A percentile compares a stretch with the other conserved stretches of the same genome.
These are phyloP conservation scores for Shinisaurus crocodilurus DNA, from an alignment of 2,113 vertebrate species.

Conservation along the genomic window DNA sequence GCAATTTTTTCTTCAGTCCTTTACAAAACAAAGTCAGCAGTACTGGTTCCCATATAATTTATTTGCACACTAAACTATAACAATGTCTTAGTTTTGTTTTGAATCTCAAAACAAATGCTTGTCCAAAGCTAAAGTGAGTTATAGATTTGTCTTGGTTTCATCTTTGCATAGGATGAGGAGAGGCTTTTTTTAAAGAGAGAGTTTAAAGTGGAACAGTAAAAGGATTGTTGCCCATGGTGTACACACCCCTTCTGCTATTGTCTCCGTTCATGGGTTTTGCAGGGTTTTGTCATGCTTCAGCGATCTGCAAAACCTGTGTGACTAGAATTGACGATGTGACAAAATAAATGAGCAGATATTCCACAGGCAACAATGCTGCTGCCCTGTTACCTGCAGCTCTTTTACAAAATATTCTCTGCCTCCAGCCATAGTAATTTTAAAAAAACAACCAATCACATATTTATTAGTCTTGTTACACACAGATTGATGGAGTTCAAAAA, in stretches of 20 bases:
- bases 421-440: neutral
- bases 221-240: too few species aligned
- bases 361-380: neutral
- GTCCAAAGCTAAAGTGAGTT: neutral
- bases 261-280: too few species aligned
- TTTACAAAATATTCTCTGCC: neutral
- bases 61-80: neutral
- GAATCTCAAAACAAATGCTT: neutral
- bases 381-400: neutral
- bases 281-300: too few species aligned
- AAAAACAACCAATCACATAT: too few species aligned
- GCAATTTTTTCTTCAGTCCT: neutral
- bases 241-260: too few species aligned
- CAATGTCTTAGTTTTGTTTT: neutral
- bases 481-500: too few species aligned
- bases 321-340: neutral
- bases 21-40: neutral
- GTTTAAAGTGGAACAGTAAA: too few species aligned
- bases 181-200: too few species aligned
- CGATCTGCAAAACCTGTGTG: too few species aligned
- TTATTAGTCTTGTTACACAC: too few species aligned
- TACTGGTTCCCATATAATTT: neutral
- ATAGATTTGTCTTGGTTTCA: too few species aligned
- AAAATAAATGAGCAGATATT: neutral
- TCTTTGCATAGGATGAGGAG: too few species aligned